Evolutionary conservation across 2,113 vertebrate genomes (phyloP), one percentile per base, ranked within the genome.

Genomic region (Erythrolamprus reginae): DNA sequence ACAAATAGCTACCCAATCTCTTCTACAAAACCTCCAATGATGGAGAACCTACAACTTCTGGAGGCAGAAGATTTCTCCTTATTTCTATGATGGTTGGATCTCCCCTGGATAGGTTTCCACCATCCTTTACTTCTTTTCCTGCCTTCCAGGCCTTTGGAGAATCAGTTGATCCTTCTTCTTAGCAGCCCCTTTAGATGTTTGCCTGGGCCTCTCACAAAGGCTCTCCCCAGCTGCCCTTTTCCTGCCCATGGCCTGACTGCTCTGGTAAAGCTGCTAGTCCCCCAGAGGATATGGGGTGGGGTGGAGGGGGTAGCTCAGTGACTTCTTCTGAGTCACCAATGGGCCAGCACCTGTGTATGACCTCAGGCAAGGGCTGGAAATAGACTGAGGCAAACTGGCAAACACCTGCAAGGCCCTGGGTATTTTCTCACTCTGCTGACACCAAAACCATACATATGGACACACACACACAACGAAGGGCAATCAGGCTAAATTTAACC

Each of bases 331-430:
- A 92, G 90, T 88, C 91, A 92, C 91, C 89, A 1, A 51, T 42
- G 86, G 89, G 91, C 90, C 89, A 88, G 90, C 90, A 95, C 89
- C 94, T 90, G 89, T 84, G 48, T 5, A 90, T 61, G 50, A 89
- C 89, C 89, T 86, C 88, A 21, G 58, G 70, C 17, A 28, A 86
- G 52, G 91, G 52, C 47, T 92, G 61, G 2, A 42, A 87, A 89
- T 4, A 70, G 87, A 52, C 70, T 87, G 65, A 84, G 88, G 87
- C 86, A 77, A 82, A 91, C 77, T 88, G 83, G 86, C 47, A 91
- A 90, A 83, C 90, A 93, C 91, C 93, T 90, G 93, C 58, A 1
- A 70, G 82, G 42, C 15, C 45, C 38, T 83, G 84, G 23, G 10
- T 8, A 9, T 4, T 15, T 33, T 58, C 58, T 50, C 65, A 4